These are phyloP conservation scores for Fragariocoptes setiger DNA, from an alignment of 1,140 invertebrate species.

Conservation along the genomic window DNA sequence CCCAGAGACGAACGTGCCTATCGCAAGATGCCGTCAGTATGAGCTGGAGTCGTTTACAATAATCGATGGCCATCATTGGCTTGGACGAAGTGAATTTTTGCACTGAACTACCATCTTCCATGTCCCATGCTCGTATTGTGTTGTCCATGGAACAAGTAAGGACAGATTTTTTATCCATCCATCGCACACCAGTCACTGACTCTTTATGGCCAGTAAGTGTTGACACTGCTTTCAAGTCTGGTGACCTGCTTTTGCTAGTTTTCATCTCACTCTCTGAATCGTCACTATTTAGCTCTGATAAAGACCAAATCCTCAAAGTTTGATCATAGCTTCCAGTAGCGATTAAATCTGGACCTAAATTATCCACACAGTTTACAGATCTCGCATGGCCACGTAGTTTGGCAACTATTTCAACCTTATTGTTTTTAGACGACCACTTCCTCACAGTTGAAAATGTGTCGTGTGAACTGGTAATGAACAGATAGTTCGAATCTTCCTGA, in stretches of 20 bases:
- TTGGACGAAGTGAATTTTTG: slow-evolving; percentile 32
- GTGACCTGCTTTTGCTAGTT: slow-evolving; percentile 3
- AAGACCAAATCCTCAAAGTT: slow-evolving; percentile 25
- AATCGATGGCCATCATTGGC: slow-evolving; percentile 55
- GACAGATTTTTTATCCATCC: slow-evolving; percentile 27
- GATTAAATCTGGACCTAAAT: slow-evolving; percentile 21
- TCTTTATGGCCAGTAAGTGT: slow-evolving; percentile 75
- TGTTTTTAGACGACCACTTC: slow-evolving; percentile 39
- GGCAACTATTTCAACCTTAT: slow-evolving; percentile 42
- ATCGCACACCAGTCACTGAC: slow-evolving; percentile 45
- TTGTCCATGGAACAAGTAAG: slow-evolving; percentile 77
- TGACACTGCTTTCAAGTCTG: slow-evolving; percentile 21
- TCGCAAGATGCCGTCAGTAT: slow-evolving; percentile 63
- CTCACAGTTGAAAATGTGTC: slow-evolving; percentile 71
- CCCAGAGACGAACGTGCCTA: slow-evolving; percentile 55
- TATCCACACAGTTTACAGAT: slow-evolving; percentile 46
- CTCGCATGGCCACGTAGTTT: slow-evolving; percentile 57
- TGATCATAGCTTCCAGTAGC: slow-evolving; percentile 73
- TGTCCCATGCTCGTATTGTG: slow-evolving; percentile 72
- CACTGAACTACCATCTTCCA: slow-evolving; percentile 29
- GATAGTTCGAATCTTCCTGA: slow-evolving; percentile 2
- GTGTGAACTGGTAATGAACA: slow-evolving; percentile 11
- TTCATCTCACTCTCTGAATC: slow-evolving; percentile 4
- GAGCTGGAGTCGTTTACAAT: slow-evolving; percentile 35
- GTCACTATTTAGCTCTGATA: slow-evolving; percentile 11